Percentiles rank a stretch among this genome's conserved stretches.
Evolutionary conservation across 2,888 invertebrate species (phyloP).

Genomic region (Phyllotreta striolata): DNA sequence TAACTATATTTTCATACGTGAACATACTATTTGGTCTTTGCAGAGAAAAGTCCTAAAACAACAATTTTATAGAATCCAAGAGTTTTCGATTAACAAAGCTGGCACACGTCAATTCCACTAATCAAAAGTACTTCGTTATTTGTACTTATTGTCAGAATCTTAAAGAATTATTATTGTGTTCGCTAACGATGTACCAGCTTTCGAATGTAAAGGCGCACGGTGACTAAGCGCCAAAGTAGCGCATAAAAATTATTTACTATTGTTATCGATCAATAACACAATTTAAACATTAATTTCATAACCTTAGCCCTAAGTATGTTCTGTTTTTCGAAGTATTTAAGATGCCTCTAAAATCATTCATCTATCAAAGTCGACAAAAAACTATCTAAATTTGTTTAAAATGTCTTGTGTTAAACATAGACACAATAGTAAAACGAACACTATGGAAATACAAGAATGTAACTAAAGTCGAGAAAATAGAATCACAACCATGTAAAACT

Average conservation of each 20-base stretch:
- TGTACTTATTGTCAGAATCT: constrained; percentile 8
- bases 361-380: too few species aligned
- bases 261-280: constrained; percentile 1
- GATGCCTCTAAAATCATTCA: too few species aligned
- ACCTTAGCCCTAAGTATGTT: too few species aligned
- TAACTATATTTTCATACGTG: constrained; percentile 50
- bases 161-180: not conserved
- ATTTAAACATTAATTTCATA: not conserved
- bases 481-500: constrained; percentile 49
- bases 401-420: constrained; percentile 1
- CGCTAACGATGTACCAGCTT: constrained; percentile 3
- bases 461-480: constrained; percentile 29
- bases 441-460: too few species aligned
- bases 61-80: constrained; percentile 2
- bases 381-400: constrained; percentile 5
- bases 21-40: constrained; percentile 51
- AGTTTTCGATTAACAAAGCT: constrained; percentile 1
- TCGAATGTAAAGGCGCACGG: constrained; percentile 13
- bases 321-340: too few species aligned
- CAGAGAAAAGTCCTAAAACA: constrained; percentile 38
- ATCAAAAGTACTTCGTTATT: not conserved
- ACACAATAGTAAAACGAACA: not conserved
- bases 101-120: constrained; percentile 17
- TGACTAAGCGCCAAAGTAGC: constrained; percentile 5
- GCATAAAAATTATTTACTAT: constrained; percentile 7